Base-by-base conservation (phyloP, 2,888 invertebrate genomes). In the Euplagia quadripunctaria region DNA sequence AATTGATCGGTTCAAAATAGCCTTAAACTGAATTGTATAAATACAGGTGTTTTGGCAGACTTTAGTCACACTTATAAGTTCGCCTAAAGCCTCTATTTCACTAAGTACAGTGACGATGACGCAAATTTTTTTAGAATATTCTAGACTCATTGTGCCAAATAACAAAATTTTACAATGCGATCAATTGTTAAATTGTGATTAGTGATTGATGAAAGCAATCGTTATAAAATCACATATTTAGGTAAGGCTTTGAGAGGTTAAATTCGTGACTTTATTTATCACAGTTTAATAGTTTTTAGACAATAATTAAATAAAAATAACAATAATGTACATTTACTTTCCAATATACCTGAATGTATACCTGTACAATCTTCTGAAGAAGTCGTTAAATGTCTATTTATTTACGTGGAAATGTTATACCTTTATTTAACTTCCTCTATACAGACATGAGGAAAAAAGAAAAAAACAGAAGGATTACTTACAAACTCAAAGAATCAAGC, bases 1-100 rank as follows among this genome's bases (percentile, higher is more conserved):
- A 68, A 68, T 61, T 67, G 41, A 42, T 51, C 31, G 7, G 63
- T 64, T 64, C n/a, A 14, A 49, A 63, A 63, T 63, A 17, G 12
- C 41, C 49, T 66, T 66, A 43, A 61, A 66, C 17, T 8, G 41
- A 31, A 20, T 12, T 20, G 8, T 61, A 8, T 43, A 58, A 68
- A 16, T 46, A 46, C 46, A 42, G 42, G 52, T 68, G 42, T 43
- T 31, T 46, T 51, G 16, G 20, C 20, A 66, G 31, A 7, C 31
- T 66, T 31, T 31, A 31, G 20, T n/a, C 65, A 17, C n/a, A n/a
- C 7, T 46, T 31, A 31, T 31, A 1, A n/a, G 9, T n/a, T n/a
- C 55, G n/a, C 55, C 7, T 55, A n/a, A 55, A 17, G 9, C n/a
- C n/a, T 55, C 9, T n/a, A n/a, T 17, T 55, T 9, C n/a, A 9